Percentiles rank a stretch among this genome's conserved stretches.
These are phyloP conservation scores for Epiperipatus broadwayi DNA, from an alignment of 2,888 invertebrate genomes.

Conservation along the genomic window DNA sequence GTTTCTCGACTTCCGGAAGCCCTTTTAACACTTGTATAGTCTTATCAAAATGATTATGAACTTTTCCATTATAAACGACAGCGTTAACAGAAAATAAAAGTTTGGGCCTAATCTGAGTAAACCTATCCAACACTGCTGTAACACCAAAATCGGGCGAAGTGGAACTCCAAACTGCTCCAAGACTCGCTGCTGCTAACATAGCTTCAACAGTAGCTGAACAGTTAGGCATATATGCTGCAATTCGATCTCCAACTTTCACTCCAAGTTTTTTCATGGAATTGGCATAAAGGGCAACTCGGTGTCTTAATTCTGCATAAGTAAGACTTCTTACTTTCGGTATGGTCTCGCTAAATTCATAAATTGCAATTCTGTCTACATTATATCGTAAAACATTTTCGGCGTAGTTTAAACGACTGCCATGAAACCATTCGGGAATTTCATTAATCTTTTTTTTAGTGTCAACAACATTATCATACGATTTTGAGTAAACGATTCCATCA, in stretches of 20 bases:
- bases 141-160: slow-evolving; percentile 37
- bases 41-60: slow-evolving; percentile 33
- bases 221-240: slow-evolving; percentile 37
- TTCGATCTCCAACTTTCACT: slow-evolving; percentile 30
- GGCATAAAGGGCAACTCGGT: slow-evolving; percentile 28
- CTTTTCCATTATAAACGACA: slow-evolving; percentile 36
- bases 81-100: slow-evolving; percentile 36
- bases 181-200: slow-evolving; percentile 34
- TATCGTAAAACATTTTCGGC: slow-evolving; percentile 34
- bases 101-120: slow-evolving; percentile 35
- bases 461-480: slow-evolving; percentile 28
- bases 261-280: slow-evolving; percentile 28
- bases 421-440: slow-evolving; percentile 36
- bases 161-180: slow-evolving; percentile 37
- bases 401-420: slow-evolving; percentile 33
- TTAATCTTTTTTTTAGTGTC: slow-evolving; percentile 28
- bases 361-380: slow-evolving; percentile 30
- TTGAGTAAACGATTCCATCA: slow-evolving; percentile 27
- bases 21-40: slow-evolving; percentile 32
- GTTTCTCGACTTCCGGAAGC: slow-evolving; percentile 25
- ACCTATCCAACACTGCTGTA: slow-evolving; percentile 32
- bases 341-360: slow-evolving; percentile 31
- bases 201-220: slow-evolving; percentile 33
- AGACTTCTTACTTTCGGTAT: slow-evolving; percentile 19
- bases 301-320: slow-evolving; percentile 27